phyloP scores from a whole-genome alignment of 2,113 vertebrate genomes.

The Gnathonemus longibarbis region DNA sequence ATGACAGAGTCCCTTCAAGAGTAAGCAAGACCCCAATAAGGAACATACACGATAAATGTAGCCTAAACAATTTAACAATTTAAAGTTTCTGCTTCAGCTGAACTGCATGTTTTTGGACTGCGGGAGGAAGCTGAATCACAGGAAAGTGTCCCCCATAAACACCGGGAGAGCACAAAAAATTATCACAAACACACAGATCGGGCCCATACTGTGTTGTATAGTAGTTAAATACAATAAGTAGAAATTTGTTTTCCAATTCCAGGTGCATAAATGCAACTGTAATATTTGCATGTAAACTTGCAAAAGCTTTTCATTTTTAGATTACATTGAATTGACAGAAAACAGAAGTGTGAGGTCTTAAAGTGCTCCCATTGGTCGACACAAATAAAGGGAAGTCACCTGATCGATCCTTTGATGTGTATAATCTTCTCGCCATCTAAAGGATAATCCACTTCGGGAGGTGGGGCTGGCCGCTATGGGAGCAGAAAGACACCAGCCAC shows the following conservation, averaged over 20 bases:
- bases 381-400: conserved; percentile 53
- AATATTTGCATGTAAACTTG: not conserved
- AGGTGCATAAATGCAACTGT: not conserved
- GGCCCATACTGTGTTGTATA: not conserved
- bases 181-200: not conserved
- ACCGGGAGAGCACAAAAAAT: not conserved
- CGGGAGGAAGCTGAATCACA: not conserved
- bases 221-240: not conserved
- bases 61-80: not conserved
- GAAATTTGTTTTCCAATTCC: not conserved
- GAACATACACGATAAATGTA: not conserved
- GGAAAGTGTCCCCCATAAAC: not conserved
- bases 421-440: conserved; percentile 93
- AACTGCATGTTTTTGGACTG: not conserved
- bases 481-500: conserved; percentile 14
- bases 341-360: not conserved
- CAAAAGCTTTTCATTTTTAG: not conserved
- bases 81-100: not conserved
- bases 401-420: conserved; percentile 84
- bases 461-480: conserved; percentile 74
- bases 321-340: not conserved
- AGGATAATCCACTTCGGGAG: conserved; percentile 87
- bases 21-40: not conserved
- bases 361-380: not conserved
- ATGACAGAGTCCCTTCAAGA: conserved; percentile 81